Conservation (phyloP, 2,888 invertebrate genomes). For the Trachelus iudaicus region DNA sequence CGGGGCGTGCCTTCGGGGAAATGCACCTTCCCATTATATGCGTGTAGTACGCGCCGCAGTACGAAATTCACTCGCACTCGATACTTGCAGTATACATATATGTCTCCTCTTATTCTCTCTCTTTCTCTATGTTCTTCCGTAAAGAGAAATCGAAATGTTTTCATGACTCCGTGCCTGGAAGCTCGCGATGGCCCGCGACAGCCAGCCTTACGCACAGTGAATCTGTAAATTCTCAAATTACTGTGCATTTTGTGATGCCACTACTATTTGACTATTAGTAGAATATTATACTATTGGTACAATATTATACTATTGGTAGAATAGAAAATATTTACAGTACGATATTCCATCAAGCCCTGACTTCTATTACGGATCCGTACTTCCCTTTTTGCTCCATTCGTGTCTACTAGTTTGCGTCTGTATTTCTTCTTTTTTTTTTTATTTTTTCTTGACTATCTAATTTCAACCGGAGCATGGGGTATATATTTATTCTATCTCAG, state of each 20-base stretch:
- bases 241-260: background rate
- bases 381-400: background rate
- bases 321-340: background rate
- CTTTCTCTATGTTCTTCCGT: background rate
- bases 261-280: background rate
- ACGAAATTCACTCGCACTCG: background rate
- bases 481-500: background rate
- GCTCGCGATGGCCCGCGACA: background rate
- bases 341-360: background rate
- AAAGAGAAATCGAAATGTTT: background rate
- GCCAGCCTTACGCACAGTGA: background rate
- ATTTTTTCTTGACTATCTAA: background rate
- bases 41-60: background rate
- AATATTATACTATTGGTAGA: background rate
- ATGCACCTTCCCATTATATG: background rate
- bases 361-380: background rate
- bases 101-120: background rate
- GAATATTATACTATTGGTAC: too few relatives aligned
- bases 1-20: conserved; percentile 22
- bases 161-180: background rate
- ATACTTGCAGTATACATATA: background rate
- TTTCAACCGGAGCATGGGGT: background rate
- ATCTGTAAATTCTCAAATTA: background rate
- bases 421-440: background rate
- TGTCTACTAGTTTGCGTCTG: background rate